Conservation (phyloP, 1,140 invertebrate species). For the Cydia pomonella region DNA sequence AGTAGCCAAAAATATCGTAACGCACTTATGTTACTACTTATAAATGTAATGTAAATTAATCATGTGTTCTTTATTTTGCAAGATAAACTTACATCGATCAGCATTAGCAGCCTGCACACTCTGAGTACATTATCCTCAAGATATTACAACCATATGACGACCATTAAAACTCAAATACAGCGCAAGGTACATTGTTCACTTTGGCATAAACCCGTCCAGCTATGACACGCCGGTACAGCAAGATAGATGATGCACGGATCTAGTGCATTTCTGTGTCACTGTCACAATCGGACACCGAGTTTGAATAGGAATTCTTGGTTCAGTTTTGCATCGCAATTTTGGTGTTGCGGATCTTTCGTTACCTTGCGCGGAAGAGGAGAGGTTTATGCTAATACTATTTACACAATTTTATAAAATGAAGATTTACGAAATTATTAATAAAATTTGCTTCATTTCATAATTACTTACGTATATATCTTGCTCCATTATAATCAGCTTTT, state of each 20-base stretch:
- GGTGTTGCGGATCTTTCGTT: background rate
- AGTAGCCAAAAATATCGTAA: too few species aligned
- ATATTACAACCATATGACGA: background rate
- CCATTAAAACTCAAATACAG: background rate
- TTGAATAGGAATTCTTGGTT: constrained; percentile 11
- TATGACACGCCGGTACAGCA: constrained; percentile 9
- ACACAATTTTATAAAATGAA: background rate
- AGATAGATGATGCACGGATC: constrained; percentile 19
- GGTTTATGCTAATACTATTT: background rate
- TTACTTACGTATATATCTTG: too few species aligned
- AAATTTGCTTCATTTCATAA: too few species aligned
- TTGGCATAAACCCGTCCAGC: constrained; percentile 5
- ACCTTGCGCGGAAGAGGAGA: background rate
- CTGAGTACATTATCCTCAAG: background rate
- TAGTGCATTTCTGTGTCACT: constrained; percentile 16
- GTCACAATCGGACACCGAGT: constrained; percentile 8
- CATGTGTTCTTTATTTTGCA: too few species aligned
- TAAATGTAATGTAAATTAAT: too few species aligned
- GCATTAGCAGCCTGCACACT: too few species aligned
- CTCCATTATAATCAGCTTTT: background rate
- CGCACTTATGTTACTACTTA: too few species aligned
- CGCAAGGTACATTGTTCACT: constrained; percentile 1
- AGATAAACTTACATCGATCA: too few species aligned
- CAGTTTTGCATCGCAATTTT: constrained; percentile 5
- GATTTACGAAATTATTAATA: too few species aligned